A percentile compares a stretch with the other conserved stretches of the same genome.
Conservation (phyloP, 2,888 invertebrate species). For the Cataglyphis rosenhaueri region DNA sequence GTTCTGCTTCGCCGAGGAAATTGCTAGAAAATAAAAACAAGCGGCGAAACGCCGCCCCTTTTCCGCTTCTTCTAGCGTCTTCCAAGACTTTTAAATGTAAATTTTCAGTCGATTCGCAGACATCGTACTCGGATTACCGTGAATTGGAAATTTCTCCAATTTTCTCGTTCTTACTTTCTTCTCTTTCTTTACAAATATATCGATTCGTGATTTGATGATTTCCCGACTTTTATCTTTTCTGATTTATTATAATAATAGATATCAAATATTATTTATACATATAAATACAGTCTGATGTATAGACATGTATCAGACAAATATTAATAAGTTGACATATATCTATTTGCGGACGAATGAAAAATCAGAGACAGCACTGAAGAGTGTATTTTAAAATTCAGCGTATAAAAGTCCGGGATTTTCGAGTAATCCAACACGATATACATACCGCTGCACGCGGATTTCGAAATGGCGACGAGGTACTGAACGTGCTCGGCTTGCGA, state of each 20-base stretch:
- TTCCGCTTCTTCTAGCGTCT: conserved; percentile 68
- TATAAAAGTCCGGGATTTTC: conserved; percentile 75
- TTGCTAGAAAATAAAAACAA: conserved; percentile 82
- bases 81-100: conserved; percentile 80
- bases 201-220: neutral
- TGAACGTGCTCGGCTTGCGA: conserved; percentile 83
- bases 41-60: conserved; percentile 65
- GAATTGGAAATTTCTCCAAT: conserved; percentile 37
- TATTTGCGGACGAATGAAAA: conserved; percentile 31
- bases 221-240: neutral
- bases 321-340: conserved; percentile 1
- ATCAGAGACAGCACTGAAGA: conserved; percentile 27
- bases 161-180: conserved; percentile 8
- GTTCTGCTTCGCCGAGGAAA: conserved; percentile 80
- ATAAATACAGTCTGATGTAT: neutral
- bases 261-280: neutral
- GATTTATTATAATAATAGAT: neutral
- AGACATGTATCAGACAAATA: neutral
- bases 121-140: conserved; percentile 62
- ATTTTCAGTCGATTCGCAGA: conserved; percentile 78
- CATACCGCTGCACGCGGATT: conserved; percentile 72
- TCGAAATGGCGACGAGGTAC: conserved; percentile 74
- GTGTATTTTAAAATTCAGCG: conserved; percentile 68
- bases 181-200: neutral
- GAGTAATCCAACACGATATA: conserved; percentile 74